phyloP scores from a whole-genome alignment of 1,140 invertebrate genomes.

The Pissodes strobi region DNA sequence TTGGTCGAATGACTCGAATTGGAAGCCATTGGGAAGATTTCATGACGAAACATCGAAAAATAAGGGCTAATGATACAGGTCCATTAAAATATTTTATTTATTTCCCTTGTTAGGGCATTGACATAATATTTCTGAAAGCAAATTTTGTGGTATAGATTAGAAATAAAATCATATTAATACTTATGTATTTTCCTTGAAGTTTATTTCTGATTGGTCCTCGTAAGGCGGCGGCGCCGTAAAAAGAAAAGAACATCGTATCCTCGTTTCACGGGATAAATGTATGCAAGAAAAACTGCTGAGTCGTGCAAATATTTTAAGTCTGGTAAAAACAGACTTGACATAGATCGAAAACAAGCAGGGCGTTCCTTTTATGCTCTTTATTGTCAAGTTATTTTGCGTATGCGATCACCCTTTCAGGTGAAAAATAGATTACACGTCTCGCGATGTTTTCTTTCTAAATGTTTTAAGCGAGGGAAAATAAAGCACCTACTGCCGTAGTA shows the following conservation, averaged over 20 bases:
- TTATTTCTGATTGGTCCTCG: neutral
- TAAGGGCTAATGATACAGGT: too few species aligned
- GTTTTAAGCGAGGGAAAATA: too few species aligned
- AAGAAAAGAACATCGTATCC: neutral
- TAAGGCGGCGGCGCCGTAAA: neutral
- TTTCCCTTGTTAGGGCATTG: too few species aligned
- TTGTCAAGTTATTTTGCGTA: constrained; percentile 23
- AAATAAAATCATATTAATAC: too few species aligned
- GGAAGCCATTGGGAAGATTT: too few species aligned
- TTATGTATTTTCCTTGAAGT: too few species aligned
- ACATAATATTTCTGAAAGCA: too few species aligned
- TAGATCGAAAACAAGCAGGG: constrained; percentile 30
- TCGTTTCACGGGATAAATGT: constrained; percentile 22
- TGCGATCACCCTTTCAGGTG: constrained; percentile 12
- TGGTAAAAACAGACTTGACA: constrained; percentile 27
- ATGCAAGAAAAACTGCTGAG: constrained; percentile 37
- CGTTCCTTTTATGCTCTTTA: constrained; percentile 10
- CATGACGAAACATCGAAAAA: too few species aligned
- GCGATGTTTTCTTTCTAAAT: neutral
- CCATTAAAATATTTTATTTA: too few species aligned
- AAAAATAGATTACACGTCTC: constrained; percentile 11
- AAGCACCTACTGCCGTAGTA: too few species aligned
- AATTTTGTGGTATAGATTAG: too few species aligned
- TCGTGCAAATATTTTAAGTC: constrained; percentile 38
- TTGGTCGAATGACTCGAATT: too few species aligned